Conservation (phyloP, 2,797 vertebrate genomes). For the Cheirogaleus major region DNA sequence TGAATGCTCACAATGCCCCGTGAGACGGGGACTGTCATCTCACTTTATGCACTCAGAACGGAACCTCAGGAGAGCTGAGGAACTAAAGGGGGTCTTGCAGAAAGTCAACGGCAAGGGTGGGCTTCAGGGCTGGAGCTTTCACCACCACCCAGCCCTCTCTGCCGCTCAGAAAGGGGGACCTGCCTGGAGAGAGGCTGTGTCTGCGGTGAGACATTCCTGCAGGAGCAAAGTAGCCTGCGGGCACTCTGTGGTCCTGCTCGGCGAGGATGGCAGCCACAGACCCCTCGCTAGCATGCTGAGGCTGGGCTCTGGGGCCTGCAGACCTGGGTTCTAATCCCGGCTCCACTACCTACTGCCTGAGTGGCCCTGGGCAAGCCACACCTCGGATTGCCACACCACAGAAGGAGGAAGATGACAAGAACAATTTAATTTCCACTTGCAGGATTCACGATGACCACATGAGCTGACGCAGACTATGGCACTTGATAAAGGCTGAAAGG, state of each 20-base stretch:
- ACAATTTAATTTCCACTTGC: background rate
- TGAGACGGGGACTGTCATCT: background rate
- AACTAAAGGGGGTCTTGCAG: background rate
- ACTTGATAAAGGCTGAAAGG: background rate
- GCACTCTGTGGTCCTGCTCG: background rate
- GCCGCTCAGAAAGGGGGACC: background rate
- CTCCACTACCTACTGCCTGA: background rate
- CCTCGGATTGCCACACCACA: background rate
- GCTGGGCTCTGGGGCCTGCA: background rate
- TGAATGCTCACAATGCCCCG: background rate
- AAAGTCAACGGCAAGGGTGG: background rate
- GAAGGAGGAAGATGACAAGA: background rate
- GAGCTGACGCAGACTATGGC: background rate
- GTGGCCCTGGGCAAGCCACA: background rate
- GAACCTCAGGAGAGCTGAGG: background rate
- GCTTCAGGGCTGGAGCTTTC: background rate
- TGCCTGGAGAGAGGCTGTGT: background rate
- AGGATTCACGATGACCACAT: background rate
- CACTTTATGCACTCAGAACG: background rate
- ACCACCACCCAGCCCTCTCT: background rate
- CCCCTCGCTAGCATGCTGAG: fast-evolving
- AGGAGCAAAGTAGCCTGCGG: background rate
- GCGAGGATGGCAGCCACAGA: background rate
- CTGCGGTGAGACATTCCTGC: background rate
- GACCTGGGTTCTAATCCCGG: background rate